phyloP scores from a whole-genome alignment of 1,140 invertebrate genomes.

The Gonatopus flavifemur region DNA sequence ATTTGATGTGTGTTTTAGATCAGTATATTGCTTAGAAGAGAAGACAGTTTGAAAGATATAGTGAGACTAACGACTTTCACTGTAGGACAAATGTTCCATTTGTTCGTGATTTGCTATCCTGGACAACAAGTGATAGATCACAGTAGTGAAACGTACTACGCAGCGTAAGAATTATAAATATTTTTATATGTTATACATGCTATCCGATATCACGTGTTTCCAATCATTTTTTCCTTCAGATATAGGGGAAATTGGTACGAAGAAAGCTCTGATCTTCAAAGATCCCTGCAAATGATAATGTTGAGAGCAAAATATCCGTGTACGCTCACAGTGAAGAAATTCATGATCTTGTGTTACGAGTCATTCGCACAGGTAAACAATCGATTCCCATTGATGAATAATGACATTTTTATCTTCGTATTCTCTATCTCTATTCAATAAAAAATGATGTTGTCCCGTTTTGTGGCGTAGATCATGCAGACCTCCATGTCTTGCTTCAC shows the following conservation, averaged over 20 bases:
- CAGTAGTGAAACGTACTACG: slow-evolving; percentile 11
- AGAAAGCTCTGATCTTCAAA: neutral
- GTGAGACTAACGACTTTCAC: slow-evolving; percentile 8
- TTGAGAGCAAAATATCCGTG: neutral
- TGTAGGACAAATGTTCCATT: slow-evolving; percentile 12
- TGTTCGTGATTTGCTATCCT: slow-evolving; percentile 23
- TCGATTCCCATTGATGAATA: neutral
- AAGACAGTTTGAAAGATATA: neutral
- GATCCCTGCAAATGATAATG: neutral
- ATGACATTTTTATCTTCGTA: too few species aligned
- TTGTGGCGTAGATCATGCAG: slow-evolving; percentile 1
- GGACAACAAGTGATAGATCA: slow-evolving; percentile 25
- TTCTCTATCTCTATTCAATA: too few species aligned
- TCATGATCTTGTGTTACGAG: slow-evolving; percentile 2
- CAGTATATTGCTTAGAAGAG: too few species aligned
- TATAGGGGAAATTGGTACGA: slow-evolving; percentile 12
- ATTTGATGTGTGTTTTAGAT: too few species aligned
- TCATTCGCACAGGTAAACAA: neutral
- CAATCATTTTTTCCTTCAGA: slow-evolving; percentile 5
- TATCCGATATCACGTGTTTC: too few species aligned
- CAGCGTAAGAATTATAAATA: slow-evolving; percentile 15
- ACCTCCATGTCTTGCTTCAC: slow-evolving; percentile 10
- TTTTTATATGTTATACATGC: neutral
- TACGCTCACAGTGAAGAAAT: neutral
- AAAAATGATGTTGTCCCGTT: too few species aligned